Conservation (phyloP, 2,888 invertebrate species). For the Parthenolecanium corni region DNA sequence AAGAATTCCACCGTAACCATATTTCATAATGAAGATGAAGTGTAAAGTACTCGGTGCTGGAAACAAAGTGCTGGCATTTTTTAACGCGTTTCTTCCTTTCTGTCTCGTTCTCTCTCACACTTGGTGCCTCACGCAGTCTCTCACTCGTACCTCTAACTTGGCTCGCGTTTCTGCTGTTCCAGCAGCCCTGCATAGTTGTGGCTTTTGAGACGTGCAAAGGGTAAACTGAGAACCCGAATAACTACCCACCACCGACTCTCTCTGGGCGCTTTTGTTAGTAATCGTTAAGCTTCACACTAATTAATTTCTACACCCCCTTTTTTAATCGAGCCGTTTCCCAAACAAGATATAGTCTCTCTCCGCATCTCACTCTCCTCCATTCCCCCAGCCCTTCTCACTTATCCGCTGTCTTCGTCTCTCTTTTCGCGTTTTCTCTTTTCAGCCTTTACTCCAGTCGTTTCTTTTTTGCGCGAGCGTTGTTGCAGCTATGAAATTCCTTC, state of each 20-base stretch:
- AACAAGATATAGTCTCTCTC: conserved; percentile 19
- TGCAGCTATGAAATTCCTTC: neutral
- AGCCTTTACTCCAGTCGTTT: no score
- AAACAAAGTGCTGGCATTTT: conserved; percentile 26
- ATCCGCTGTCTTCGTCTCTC: neutral
- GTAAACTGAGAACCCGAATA: conserved; percentile 6
- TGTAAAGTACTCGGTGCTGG: conserved; percentile 25
- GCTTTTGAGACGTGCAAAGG: conserved; percentile 2
- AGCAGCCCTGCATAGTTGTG: conserved; percentile 19
- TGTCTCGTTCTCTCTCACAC: no score
- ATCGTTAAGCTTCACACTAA: conserved; percentile 29
- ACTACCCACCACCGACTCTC: neutral
- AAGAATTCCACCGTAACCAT: conserved; percentile 21
- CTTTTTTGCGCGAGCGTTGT: no score
- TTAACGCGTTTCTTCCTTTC: conserved; percentile 9
- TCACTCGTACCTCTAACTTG: no score
- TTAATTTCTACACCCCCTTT: conserved; percentile 27
- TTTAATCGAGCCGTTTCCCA: conserved; percentile 26
- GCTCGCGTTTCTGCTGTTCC: no score
- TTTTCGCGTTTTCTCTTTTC: no score
- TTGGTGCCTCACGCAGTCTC: no score
- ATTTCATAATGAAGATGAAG: conserved; percentile 28
- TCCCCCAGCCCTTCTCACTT: neutral
- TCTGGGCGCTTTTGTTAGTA: conserved; percentile 25
- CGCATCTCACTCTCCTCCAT: neutral